Evolutionary conservation across 92 coral and sea anemone genomes (phyloP).

Genomic region (Galaxea fascicularis): DNA sequence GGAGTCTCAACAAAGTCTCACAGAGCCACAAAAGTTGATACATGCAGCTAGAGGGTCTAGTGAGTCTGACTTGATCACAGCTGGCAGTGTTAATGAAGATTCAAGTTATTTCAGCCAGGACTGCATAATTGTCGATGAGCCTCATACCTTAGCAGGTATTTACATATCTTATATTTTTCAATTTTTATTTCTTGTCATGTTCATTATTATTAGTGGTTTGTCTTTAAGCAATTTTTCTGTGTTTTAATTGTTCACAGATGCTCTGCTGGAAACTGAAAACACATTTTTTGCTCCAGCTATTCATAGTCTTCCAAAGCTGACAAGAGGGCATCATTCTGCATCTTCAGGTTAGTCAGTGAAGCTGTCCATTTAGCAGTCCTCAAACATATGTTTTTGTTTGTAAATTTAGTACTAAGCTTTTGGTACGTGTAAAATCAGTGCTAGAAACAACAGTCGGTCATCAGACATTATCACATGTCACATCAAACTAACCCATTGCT

Average conservation of each 20-base stretch:
- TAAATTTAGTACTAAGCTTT: no score
- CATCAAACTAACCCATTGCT: no score
- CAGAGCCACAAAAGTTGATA: not conserved
- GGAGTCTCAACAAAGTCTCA: not conserved
- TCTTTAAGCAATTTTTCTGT: not conserved
- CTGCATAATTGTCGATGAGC: not conserved
- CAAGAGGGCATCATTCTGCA: not conserved
- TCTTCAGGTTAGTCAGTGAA: not conserved
- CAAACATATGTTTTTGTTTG: no score
- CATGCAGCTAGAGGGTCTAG: not conserved
- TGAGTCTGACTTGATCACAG: not conserved
- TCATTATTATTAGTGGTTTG: not conserved
- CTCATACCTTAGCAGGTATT: slow-evolving; percentile 12
- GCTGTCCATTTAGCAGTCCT: not conserved
- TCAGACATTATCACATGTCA: no score
- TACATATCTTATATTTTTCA: not conserved
- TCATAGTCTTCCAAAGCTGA: slow-evolving; percentile 13
- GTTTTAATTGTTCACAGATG: slow-evolving; percentile 5
- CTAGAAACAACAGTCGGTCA: no score
- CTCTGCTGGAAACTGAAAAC: slow-evolving; percentile 25
- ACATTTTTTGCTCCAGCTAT: slow-evolving; percentile 25
- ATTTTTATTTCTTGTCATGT: not conserved
- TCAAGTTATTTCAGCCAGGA: not conserved
- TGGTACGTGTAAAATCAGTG: no score
- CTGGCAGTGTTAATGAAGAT: not conserved